These are phyloP conservation scores for Zaprionus taronus DNA, from an alignment of 1,140 invertebrate species.

Conservation along the genomic window DNA sequence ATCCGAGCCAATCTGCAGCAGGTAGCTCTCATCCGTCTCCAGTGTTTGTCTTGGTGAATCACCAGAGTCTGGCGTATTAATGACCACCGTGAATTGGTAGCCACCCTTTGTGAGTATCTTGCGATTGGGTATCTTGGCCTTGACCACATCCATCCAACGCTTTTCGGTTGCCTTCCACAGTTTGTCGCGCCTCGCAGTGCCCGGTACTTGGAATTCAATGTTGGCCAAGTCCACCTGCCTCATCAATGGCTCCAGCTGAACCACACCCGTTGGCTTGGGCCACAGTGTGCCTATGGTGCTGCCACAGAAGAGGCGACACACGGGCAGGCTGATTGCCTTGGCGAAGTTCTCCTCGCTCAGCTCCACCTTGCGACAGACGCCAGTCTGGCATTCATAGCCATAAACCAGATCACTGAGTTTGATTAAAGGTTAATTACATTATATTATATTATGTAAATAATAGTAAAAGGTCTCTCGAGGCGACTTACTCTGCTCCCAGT, in stretches of 20 bases:
- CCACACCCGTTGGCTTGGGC: constrained; percentile 88
- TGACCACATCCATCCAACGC: constrained; percentile 61
- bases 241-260: constrained; percentile 86
- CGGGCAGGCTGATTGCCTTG: constrained; percentile 86
- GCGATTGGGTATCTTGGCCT: constrained; percentile 66
- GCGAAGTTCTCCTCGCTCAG: constrained; percentile 84
- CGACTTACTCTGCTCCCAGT: constrained; percentile 54
- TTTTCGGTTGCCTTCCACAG: constrained; percentile 65
- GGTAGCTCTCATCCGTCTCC: constrained; percentile 89
- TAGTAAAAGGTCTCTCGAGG: not conserved
- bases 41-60: constrained; percentile 84
- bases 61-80: constrained; percentile 55
- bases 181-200: constrained; percentile 40
- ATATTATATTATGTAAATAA: not conserved
- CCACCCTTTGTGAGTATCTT: constrained; percentile 60
- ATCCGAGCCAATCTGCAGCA: constrained; percentile 85
- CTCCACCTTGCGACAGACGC: constrained; percentile 86
- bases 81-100: constrained; percentile 65
- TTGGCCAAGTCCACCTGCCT: constrained; percentile 86
- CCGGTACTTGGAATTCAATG: constrained; percentile 61
- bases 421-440: not conserved
- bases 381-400: constrained; percentile 86
- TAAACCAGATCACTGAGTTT: constrained; percentile 82
- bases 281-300: constrained; percentile 88
- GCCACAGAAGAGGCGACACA: constrained; percentile 87